Conservation (phyloP, 2,797 vertebrate species). For the Parotocinclus haroldoi region DNA sequence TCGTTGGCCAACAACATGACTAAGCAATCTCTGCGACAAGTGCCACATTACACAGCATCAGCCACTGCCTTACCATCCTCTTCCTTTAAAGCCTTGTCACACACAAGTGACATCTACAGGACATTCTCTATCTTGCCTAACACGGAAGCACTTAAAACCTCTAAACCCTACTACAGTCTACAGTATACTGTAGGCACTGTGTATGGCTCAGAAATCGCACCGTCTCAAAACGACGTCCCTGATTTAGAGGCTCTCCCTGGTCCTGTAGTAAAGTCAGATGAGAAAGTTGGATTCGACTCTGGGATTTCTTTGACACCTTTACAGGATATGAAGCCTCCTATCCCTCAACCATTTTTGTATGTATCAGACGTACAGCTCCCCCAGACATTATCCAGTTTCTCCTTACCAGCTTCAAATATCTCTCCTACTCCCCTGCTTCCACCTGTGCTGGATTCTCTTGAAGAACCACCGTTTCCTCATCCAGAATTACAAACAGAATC, state of each 20-base stretch:
- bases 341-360: constrained; percentile 41
- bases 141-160: constrained; percentile 46
- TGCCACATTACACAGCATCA: constrained; percentile 50
- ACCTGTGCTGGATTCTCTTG: constrained; percentile 30
- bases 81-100: constrained; percentile 52
- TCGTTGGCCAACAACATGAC: constrained; percentile 47
- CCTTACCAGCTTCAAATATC: constrained; percentile 22
- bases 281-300: constrained; percentile 29
- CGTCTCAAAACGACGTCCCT: constrained; percentile 26
- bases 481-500: constrained; percentile 35
- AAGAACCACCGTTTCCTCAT: constrained; percentile 27
- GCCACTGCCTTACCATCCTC: constrained; percentile 57
- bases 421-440: constrained; percentile 27
- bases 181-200: no score
- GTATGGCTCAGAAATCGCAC: constrained; percentile 8
- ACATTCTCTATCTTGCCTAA: constrained; percentile 41
- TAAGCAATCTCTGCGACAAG: constrained; percentile 47
- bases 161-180: constrained; percentile 43
- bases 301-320: constrained; percentile 45
- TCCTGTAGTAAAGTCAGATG: constrained; percentile 46
- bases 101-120: constrained; percentile 23
- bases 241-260: constrained; percentile 42
- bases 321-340: constrained; percentile 44
- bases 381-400: constrained; percentile 40
- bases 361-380: constrained; percentile 38